These are phyloP conservation scores for Natator depressus DNA, from an alignment of 2,113 vertebrate species.

Conservation along the genomic window DNA sequence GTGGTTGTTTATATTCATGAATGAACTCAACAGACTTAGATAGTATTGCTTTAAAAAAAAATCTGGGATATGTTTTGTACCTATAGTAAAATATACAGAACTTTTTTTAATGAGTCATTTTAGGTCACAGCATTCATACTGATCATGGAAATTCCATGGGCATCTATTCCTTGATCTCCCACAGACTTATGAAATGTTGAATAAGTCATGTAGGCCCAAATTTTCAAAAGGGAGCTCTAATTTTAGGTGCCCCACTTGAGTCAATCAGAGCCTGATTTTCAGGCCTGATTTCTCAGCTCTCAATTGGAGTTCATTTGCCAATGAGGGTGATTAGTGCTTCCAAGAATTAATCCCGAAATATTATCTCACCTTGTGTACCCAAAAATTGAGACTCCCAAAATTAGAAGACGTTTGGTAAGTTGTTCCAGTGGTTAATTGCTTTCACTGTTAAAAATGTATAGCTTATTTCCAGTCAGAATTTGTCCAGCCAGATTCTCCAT, in stretches of 20 bases:
- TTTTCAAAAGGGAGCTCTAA: background rate
- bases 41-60: background rate
- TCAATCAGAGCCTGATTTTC: background rate
- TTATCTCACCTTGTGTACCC: background rate
- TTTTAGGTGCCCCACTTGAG: background rate
- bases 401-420: background rate
- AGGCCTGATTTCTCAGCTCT: background rate
- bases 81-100: background rate
- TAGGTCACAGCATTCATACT: background rate
- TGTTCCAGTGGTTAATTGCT: background rate
- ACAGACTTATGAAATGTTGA: background rate
- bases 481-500: background rate
- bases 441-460: background rate
- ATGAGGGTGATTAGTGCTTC: background rate
- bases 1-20: background rate
- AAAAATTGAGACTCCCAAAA: background rate
- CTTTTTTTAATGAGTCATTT: background rate
- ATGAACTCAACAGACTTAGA: background rate
- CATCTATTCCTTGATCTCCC: background rate
- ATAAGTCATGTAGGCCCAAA: background rate
- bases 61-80: background rate
- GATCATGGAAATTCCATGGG: background rate
- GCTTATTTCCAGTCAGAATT: background rate
- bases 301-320: background rate
- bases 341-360: background rate